phyloP scores from a whole-genome alignment of 2,797 vertebrate species.

The Periophthalmus magnuspinnatus region DNA sequence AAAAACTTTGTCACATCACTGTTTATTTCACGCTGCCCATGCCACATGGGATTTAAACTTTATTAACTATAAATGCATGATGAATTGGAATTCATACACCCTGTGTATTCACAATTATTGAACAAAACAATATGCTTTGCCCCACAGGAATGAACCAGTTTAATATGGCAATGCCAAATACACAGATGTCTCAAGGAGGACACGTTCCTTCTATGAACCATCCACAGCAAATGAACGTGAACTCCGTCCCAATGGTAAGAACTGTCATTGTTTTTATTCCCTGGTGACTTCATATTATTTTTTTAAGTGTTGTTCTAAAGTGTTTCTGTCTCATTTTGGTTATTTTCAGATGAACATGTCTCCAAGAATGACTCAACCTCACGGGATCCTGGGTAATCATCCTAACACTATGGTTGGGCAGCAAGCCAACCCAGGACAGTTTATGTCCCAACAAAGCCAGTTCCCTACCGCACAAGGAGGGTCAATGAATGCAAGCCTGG shows the following conservation, averaged over 20 bases:
- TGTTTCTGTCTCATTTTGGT: too few species aligned
- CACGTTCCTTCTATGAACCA: conserved; percentile 94
- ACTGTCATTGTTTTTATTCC: background rate
- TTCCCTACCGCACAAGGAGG: conserved; percentile 79
- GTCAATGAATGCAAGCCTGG: conserved; percentile 84
- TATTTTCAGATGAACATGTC: conserved; percentile 92
- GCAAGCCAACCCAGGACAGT: conserved; percentile 85
- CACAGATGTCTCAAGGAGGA: conserved; percentile 90
- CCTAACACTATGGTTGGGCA: conserved; percentile 87
- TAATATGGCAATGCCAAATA: conserved; percentile 92
- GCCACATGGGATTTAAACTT: background rate
- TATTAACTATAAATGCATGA: background rate
- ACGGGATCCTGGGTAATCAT: conserved; percentile 89
- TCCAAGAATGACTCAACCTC: conserved; percentile 91
- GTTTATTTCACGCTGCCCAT: background rate
- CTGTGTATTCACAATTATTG: background rate
- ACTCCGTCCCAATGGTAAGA: conserved; percentile 88
- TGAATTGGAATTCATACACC: background rate
- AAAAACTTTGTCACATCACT: background rate
- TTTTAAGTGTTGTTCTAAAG: too few species aligned
- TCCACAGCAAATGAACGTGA: conserved; percentile 93
- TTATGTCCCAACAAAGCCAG: conserved; percentile 85
- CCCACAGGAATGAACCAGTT: conserved; percentile 91
- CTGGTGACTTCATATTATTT: conserved; percentile 4
- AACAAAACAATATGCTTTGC: conserved; percentile 17